phyloP scores from a whole-genome alignment of 2,113 vertebrate species.

The Glareola pratincola region DNA sequence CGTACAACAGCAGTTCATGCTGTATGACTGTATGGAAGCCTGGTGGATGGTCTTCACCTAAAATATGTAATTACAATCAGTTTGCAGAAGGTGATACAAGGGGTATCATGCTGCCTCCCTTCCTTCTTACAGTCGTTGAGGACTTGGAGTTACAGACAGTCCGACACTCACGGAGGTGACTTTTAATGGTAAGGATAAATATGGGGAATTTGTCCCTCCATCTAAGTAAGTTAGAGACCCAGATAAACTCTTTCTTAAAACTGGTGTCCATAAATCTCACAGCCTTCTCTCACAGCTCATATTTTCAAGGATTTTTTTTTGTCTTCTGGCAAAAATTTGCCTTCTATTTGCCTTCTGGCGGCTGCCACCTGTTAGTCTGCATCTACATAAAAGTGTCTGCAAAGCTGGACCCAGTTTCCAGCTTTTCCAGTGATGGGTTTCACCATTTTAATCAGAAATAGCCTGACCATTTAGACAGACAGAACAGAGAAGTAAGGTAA shows the following conservation, averaged over 20 bases:
- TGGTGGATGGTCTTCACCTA: background rate
- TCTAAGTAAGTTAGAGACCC: background rate
- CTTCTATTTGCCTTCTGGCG: background rate
- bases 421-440: background rate
- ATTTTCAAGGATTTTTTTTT: background rate
- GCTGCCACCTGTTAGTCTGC: background rate
- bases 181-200: background rate
- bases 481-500: background rate
- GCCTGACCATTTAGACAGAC: too few species aligned
- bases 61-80: background rate
- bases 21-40: background rate
- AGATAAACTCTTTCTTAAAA: background rate
- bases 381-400: background rate
- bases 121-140: background rate
- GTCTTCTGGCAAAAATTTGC: too few species aligned
- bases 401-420: background rate
- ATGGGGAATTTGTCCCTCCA: background rate
- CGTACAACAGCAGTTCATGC: accelerated
- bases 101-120: background rate
- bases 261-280: background rate
- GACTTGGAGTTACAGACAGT: background rate
- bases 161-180: background rate
- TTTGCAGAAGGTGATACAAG: background rate
- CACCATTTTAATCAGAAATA: too few species aligned
- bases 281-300: background rate